These are phyloP conservation scores for Lasaia peninsularis DNA, from an alignment of 1,140 invertebrate genomes.

Conservation along the genomic window DNA sequence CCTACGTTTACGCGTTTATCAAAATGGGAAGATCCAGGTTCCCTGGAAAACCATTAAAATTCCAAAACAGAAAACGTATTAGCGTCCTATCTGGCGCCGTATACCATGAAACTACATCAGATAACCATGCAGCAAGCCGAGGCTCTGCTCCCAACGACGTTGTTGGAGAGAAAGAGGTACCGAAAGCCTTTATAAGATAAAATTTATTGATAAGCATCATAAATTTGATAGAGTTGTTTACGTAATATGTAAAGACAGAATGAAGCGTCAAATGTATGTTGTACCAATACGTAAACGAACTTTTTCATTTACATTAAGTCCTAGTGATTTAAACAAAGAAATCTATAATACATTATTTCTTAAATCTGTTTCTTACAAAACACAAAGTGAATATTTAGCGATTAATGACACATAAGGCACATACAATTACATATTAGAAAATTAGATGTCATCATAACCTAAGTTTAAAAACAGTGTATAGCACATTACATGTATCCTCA, in stretches of 20 bases:
- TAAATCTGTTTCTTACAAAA: too few relatives aligned
- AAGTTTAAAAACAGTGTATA: not conserved
- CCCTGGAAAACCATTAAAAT: conserved; percentile 90
- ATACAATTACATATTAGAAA: not conserved
- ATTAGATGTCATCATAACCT: conserved; percentile 8
- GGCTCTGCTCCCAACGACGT: conserved; percentile 63
- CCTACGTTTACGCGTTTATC: conserved; percentile 72
- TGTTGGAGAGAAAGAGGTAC: conserved; percentile 69
- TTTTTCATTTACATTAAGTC: conserved; percentile 51
- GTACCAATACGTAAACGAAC: conserved; percentile 31
- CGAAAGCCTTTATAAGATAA: conserved; percentile 41
- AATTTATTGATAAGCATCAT: conserved; percentile 35
- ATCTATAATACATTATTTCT: not conserved
- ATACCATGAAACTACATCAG: conserved; percentile 68
- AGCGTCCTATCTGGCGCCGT: conserved; percentile 81
- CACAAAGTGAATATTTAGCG: too few relatives aligned
- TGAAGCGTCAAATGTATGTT: conserved; percentile 41
- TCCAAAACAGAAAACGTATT: conserved; percentile 88
- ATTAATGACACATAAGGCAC: too few relatives aligned
- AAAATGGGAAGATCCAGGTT: conserved; percentile 83
- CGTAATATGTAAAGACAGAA: conserved; percentile 61
- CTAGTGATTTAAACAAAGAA: conserved; percentile 51
- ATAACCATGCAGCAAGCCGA: conserved; percentile 63
- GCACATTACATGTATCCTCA: too few relatives aligned
- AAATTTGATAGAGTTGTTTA: conserved; percentile 56